Conservation (phyloP, 1,140 invertebrate species). For the Pemphigus obesinymphae region DNA sequence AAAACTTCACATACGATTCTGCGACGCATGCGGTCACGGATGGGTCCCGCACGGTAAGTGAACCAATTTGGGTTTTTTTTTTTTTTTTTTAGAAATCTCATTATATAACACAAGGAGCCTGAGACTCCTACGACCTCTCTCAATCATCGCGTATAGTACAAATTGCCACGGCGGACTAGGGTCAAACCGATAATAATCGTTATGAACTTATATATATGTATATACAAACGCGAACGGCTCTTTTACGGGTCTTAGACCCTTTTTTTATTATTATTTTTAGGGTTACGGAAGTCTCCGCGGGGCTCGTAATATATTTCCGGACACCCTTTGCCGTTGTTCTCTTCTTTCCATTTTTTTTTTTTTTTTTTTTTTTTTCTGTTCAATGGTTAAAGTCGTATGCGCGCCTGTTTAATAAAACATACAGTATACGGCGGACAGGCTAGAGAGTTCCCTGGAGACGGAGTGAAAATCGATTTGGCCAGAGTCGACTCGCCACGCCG, state of each 20-base stretch:
- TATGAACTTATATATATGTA: neutral
- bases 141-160: neutral
- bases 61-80: neutral
- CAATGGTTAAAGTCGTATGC: neutral
- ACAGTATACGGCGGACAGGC: neutral
- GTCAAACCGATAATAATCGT: conserved; percentile 31
- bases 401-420: conserved; percentile 41
- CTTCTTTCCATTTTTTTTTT: neutral
- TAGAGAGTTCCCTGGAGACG: conserved; percentile 2
- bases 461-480: conserved; percentile 30
- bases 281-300: conserved; percentile 25
- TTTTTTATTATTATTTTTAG: conserved; percentile 38
- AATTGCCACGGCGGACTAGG: neutral
- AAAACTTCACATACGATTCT: conserved; percentile 64
- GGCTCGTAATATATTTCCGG: conserved; percentile 21
- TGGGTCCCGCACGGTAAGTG: conserved; percentile 75
- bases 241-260: neutral
- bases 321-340: conserved; percentile 23
- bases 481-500: neutral
- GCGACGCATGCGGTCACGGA: conserved; percentile 69
- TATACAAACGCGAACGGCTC: neutral
- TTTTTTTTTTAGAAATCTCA: conserved; percentile 15
- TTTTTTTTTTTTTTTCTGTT: neutral
- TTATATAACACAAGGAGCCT: neutral
- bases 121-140: neutral